These are phyloP conservation scores for Oophaga pumilio DNA, from an alignment of 2,113 vertebrate genomes.

Conservation along the genomic window DNA sequence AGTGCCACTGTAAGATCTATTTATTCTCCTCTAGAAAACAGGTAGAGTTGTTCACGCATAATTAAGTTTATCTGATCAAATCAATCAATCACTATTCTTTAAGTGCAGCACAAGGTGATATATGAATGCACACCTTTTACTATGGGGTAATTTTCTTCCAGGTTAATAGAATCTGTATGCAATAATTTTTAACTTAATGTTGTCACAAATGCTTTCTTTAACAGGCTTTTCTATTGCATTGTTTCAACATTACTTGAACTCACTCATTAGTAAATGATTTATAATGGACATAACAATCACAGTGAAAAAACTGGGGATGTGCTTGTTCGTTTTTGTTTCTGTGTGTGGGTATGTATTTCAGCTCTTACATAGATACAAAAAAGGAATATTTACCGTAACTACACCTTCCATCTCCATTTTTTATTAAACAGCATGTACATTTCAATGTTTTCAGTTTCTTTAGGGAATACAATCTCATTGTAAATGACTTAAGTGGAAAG, in stretches of 20 bases:
- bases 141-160: not conserved
- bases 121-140: slow-evolving; percentile 8
- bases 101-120: not conserved
- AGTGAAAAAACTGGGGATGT: not conserved
- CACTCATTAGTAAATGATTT: not conserved
- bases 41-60: slow-evolving; percentile 27
- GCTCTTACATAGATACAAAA: too few species aligned
- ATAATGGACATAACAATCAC: not conserved
- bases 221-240: not conserved
- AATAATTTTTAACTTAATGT: not conserved
- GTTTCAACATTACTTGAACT: not conserved
- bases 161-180: slow-evolving; percentile 1
- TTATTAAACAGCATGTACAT: too few species aligned
- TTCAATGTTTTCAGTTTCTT: too few species aligned
- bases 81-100: slow-evolving; percentile 31
- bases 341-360: too few species aligned
- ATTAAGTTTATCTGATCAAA: slow-evolving; percentile 43
- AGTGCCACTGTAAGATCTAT: slow-evolving; percentile 9
- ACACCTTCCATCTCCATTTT: too few species aligned
- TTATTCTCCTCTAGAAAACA: slow-evolving; percentile 20
- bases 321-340: not conserved
- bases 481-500: too few species aligned
- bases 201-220: not conserved
- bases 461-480: too few species aligned
- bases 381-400: too few species aligned